Evolutionary conservation across 2,113 vertebrate species (phyloP).

Genomic region (Saimiri boliviensis): DNA sequence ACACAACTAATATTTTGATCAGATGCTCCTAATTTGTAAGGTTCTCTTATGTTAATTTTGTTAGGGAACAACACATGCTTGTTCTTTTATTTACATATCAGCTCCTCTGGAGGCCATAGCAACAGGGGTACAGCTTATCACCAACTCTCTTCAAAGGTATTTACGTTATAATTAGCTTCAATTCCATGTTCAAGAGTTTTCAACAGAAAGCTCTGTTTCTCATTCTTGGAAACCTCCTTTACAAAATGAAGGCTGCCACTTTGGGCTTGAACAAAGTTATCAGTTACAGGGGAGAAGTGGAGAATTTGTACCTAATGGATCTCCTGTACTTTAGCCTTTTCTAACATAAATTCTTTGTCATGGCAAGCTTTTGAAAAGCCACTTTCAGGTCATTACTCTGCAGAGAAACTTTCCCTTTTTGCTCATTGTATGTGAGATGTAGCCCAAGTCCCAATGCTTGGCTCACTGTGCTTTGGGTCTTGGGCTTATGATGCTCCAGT

Average conservation of each 20-base stretch:
- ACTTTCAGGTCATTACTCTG: background rate
- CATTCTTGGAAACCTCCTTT: background rate
- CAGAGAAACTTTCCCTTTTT: background rate
- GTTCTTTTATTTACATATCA: background rate
- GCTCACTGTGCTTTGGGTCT: background rate
- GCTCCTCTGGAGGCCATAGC: background rate
- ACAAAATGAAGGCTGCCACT: background rate
- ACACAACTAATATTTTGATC: background rate
- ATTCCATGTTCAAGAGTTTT: background rate
- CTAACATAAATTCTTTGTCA: background rate
- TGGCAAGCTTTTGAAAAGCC: background rate
- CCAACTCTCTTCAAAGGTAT: background rate
- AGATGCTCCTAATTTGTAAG: background rate
- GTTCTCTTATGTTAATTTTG: background rate
- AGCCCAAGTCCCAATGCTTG: fast-evolving
- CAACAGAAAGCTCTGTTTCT: background rate
- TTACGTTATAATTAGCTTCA: background rate
- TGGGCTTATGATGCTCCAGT: background rate
- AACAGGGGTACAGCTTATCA: background rate
- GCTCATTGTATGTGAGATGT: background rate
- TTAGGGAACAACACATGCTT: background rate
- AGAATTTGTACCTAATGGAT: background rate
- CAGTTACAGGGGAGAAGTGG: background rate
- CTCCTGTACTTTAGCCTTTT: background rate
- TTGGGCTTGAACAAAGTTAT: background rate